A percentile compares a stretch with the other conserved stretches of the same genome.
Conservation (phyloP, 1,140 invertebrate species). For the Trichonephila inaurata region DNA sequence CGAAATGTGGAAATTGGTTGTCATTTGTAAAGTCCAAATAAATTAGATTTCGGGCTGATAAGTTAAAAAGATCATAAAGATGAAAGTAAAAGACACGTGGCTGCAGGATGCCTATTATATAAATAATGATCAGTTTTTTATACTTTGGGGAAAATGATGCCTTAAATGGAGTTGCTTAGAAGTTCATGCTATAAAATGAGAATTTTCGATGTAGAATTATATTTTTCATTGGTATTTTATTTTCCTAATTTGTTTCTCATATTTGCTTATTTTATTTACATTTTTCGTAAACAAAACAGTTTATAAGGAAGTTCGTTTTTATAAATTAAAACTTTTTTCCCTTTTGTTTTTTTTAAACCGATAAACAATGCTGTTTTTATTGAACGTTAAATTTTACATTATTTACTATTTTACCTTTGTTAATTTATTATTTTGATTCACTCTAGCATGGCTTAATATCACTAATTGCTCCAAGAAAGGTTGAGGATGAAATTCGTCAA, state of each 20-base stretch:
- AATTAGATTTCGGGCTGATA: conserved; percentile 49
- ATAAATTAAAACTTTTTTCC: no score
- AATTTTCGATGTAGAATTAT: neutral
- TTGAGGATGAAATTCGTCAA: no score
- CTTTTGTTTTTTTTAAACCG: no score
- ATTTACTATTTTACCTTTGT: no score
- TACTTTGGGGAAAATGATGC: neutral
- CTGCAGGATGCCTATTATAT: neutral
- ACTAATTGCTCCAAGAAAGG: no score
- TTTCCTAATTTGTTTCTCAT: neutral
- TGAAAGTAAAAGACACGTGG: neutral
- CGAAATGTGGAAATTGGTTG: conserved; percentile 5
- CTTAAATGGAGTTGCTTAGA: neutral
- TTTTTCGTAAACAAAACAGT: no score
- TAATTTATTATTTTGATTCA: no score
- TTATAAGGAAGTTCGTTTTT: no score
- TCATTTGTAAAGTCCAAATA: conserved; percentile 48
- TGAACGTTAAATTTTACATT: no score
- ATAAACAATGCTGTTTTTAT: no score
- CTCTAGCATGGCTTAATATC: no score
- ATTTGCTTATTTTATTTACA: neutral
- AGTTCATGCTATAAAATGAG: neutral
- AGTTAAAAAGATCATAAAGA: conserved; percentile 28
- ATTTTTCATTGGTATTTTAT: neutral
- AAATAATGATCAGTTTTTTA: neutral